Base-by-base conservation (phyloP, 2,113 vertebrate genomes). In the Cryptotis parvus region DNA sequence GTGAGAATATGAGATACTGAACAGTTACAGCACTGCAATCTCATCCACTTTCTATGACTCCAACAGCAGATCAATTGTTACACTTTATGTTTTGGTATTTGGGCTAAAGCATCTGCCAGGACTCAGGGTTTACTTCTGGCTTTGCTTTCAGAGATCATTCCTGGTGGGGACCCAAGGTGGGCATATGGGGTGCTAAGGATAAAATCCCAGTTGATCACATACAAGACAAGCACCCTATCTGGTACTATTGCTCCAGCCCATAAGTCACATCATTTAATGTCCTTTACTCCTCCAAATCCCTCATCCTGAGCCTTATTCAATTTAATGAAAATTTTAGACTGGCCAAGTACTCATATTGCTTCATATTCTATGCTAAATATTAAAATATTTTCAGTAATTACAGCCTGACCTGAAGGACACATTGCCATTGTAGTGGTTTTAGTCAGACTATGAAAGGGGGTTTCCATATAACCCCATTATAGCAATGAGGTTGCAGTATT, bases 401-500 rank as follows among this genome's bases (percentile, higher is more conserved):
- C 9, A 63, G 61, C 0, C 0, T 89, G n/a, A 29, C 76, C 33
- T 49, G 10, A 72, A 96, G 92, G 81, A 87, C 39, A 63, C 78
- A 92, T 84, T 76, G 35, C 84, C 73, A 91, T 95, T 89, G 66
- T 58, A 68, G 72, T 78, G 37, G 27, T 94, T 90, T 61, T 94
- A 95, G 58, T 16, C 84, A 77, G 33, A 77, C 31, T 9, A 75
- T 87, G 74, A 20, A 76, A 93, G 94, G 52, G 29, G 55, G 22
- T 1, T 45, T 3, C 11, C n/a, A n/a, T n/a, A n/a, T n/a, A n/a
- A n/a, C n/a, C n/a, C n/a, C n/a, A n/a, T n/a, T n/a, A 1, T 77
- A 86, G 90, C 52, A 95, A 93, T 87, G 86, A 91, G 9, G 72
- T 86, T 77, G 77, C 8, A 49, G 94, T 91, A 15, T 39, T 95